A percentile compares a stretch with the other conserved stretches of the same genome.
phyloP scores from a whole-genome alignment of 2,888 invertebrate species.

The Dicycla oo region DNA sequence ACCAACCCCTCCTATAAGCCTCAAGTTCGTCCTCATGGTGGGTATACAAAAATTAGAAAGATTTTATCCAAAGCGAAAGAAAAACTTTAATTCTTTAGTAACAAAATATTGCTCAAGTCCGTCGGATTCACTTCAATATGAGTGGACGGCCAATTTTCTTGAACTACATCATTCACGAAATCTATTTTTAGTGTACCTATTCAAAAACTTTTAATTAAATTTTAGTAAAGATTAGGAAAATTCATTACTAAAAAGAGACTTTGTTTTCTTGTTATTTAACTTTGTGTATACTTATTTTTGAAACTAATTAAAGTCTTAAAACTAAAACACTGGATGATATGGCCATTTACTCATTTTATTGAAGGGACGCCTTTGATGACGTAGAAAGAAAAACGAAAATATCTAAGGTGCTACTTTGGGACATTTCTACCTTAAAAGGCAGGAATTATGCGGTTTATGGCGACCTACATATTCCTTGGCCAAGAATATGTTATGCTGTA shows the following conservation, averaged over 20 bases:
- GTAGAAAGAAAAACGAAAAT: background rate
- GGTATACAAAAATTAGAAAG: too few relatives aligned
- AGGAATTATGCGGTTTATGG: background rate
- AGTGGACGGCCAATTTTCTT: background rate
- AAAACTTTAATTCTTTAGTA: background rate
- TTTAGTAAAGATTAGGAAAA: background rate
- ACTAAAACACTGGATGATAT: background rate
- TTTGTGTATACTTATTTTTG: background rate
- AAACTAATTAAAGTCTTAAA: constrained; percentile 16
- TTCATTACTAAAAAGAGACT: too few relatives aligned
- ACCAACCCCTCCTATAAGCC: too few relatives aligned
- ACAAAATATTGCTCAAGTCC: background rate
- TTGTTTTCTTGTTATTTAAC: background rate
- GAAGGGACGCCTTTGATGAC: background rate
- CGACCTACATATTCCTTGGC: background rate
- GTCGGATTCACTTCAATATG: background rate
- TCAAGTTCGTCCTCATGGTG: too few relatives aligned
- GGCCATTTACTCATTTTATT: background rate
- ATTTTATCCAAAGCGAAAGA: background rate
- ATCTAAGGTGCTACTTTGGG: background rate
- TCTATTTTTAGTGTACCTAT: background rate
- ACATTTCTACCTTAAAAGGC: background rate
- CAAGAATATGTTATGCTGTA: background rate
- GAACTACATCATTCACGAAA: background rate
- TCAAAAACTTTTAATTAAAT: constrained; percentile 4